Evolutionary conservation across 2,797 vertebrate species (phyloP), one percentile per base, ranked within the genome.

Genomic region (Gobio occitaniae): DNA sequence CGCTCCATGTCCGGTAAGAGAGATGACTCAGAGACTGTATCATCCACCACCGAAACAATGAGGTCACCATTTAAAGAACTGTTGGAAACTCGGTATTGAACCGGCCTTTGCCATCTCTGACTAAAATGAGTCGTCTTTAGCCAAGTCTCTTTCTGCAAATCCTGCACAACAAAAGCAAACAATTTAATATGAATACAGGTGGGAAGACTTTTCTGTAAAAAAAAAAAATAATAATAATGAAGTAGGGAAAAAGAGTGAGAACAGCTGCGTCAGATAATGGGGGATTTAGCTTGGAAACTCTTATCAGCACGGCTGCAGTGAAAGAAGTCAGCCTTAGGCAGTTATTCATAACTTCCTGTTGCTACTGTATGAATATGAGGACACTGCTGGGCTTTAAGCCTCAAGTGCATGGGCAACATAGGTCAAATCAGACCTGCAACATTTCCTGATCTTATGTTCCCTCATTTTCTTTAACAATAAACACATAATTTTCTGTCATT

Each of bases 1-100:
- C 50, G 29, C 32, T 25, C 88, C 70, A 86, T 84, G 82, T 86
- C 80, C 80, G 21, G 85, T 80, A 86, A 80, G 41, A 44, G 47
- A 65, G 29, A 86, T 86, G 86, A 89, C 82, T 87, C 84, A 76
- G 68, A 82, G 68, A 82, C 19, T 15, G 63, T 44, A 86, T 78
- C 74, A 63, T 54, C 52, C 78, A 71, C 44, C 48, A 63, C 61
- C 11, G 12, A 63, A 65, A 78, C 52, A 77, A 44, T 84, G 82
- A 87, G 66, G 65, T 87, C 80, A 87, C 21, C 29, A 54, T 68
- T 59, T 61, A 47, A 80, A 52, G 19, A 65, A 15, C 6, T 59
- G 80, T 25, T 44, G 36, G 32, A 41, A 41, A 47, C 54, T 7
- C 16, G 25, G 1, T 36, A 72, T 74, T 47, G 52, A 72, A 29